Evolutionary conservation across 2,797 vertebrate genomes (phyloP).

Genomic region (Liparis tanakae): DNA sequence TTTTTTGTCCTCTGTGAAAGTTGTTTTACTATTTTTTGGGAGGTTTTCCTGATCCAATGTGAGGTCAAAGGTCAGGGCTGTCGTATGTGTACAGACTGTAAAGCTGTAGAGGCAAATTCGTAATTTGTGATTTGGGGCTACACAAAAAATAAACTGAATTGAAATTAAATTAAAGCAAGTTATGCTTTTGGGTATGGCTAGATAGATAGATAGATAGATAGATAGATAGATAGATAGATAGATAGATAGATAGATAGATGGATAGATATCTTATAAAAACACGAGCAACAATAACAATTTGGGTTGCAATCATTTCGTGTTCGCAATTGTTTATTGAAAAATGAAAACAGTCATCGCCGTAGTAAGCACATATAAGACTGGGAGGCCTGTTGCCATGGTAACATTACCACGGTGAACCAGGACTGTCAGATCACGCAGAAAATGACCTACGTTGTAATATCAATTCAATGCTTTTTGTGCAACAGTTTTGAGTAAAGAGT

Average conservation of each 20-base stretch:
- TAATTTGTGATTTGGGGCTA: too few relatives aligned
- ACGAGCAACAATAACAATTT: conserved; percentile 9
- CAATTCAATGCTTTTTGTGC: neutral
- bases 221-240: neutral
- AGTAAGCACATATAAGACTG: neutral
- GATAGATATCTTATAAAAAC: conserved; percentile 8
- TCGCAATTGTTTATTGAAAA: neutral
- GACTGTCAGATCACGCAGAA: neutral
- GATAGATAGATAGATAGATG: neutral
- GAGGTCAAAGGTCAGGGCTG: too few relatives aligned
- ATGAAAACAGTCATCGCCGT: neutral
- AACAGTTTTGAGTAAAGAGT: neutral
- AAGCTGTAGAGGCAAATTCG: too few relatives aligned
- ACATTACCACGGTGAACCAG: conserved; percentile 7
- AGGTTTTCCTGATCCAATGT: too few relatives aligned
- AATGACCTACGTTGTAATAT: neutral
- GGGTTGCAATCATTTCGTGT: neutral
- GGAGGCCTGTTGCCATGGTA: conserved; percentile 27
- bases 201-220: neutral
- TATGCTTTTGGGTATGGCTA: too few relatives aligned
- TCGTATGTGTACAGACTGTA: too few relatives aligned
- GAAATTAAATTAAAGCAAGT: too few relatives aligned
- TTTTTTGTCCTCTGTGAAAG: too few relatives aligned
- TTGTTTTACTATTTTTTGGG: too few relatives aligned
- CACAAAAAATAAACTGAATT: too few relatives aligned